These are phyloP conservation scores for Dromas ardeola DNA, from an alignment of 2,113 vertebrate species.

Conservation along the genomic window DNA sequence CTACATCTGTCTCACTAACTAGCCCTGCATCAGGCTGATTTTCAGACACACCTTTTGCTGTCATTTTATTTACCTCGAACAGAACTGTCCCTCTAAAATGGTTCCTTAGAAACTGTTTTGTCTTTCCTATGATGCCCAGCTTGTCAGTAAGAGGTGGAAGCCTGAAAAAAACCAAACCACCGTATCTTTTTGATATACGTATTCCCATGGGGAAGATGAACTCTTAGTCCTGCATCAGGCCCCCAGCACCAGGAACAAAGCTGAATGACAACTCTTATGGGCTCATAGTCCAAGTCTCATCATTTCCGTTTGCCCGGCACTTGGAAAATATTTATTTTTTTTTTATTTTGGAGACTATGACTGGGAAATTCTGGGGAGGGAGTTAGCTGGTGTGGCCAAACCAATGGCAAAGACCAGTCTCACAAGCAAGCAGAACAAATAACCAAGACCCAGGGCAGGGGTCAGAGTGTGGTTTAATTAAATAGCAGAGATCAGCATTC, in stretches of 20 bases:
- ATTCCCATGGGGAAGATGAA: not conserved
- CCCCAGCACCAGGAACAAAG: not conserved
- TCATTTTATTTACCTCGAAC: not conserved
- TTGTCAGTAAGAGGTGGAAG: not conserved
- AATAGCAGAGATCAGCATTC: not conserved
- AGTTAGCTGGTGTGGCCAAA: not conserved
- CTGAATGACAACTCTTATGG: not conserved
- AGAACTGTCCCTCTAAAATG: not conserved
- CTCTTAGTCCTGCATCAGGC: not conserved
- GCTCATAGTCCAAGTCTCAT: not conserved
- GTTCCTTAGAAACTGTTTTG: not conserved
- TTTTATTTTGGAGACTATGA: not conserved
- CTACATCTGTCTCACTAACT: not conserved
- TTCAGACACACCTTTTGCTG: not conserved
- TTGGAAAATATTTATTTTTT: not conserved
- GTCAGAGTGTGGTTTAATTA: not conserved
- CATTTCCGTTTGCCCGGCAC: not conserved
- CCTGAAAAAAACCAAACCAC: not conserved
- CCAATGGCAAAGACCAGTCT: not conserved
- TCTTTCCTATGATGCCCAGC: not conserved
- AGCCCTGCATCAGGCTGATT: not conserved
- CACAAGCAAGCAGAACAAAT: not conserved
- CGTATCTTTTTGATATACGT: not conserved
- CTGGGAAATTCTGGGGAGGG: not conserved
- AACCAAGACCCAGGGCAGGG: not conserved